Evolutionary conservation across 2,888 invertebrate genomes (phyloP), one percentile per base, ranked within the genome.

Genomic region (Caradrina kadenii): DNA sequence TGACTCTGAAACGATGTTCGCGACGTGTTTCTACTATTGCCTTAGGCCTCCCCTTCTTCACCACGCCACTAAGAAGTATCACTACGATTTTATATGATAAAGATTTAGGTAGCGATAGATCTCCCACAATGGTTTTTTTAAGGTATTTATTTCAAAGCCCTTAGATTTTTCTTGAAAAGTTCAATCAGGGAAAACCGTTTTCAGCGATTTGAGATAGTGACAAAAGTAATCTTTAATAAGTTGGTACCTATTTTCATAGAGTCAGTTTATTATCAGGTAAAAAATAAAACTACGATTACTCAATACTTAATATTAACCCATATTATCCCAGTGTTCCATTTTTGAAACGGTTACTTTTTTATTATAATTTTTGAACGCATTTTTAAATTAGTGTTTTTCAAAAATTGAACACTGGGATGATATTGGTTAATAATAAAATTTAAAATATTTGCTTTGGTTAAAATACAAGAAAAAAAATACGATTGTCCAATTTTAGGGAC

Each of bases 1-100:
- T 95, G 95, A 94, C 95, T 93, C 88, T 86, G 87, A 80, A 87
- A 88, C 89, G 90, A 92, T 93, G 93, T 92, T 91, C 87, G 89
- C 90, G 90, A 92, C 93, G 93, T 92, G 94, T 93, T 92, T 86
- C 88, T 89, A 89, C 93, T 92, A 91, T 92, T 91, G 92, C 93
- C 87, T 88, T 79, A 90, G 89, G 90, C 89, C 86, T 88, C 91
- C 91, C 91, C 89, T 55, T 91, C 89, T 89, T 89, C 90, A 86
- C 89, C 86, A 85, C 86, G 89, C 90, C 87, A 87, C 92, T 89
- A 86, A 90, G 91, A 91, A 92, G 90, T 92, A 93, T 91, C 92
- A 92, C 92, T 91, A 91, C 89, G 91, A 92, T 93, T 93, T 92
- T 92, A 92, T 92, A 89, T 88, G 81, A 84, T 73, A 81, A 79